These are phyloP conservation scores for Eristalis intricaria DNA, from an alignment of 2,888 invertebrate genomes.

Conservation along the genomic window DNA sequence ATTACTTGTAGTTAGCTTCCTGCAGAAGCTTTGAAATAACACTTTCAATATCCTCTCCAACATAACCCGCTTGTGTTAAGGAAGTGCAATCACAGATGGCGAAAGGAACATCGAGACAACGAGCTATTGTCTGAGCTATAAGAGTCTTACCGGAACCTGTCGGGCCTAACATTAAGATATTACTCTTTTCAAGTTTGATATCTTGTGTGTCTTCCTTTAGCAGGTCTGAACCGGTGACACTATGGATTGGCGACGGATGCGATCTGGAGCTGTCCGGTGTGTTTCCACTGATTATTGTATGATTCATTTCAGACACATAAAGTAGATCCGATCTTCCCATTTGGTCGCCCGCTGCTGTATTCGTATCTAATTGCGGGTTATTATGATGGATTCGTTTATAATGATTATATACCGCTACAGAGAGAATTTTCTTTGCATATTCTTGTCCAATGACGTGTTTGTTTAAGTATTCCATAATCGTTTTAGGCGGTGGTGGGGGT, in stretches of 20 bases:
- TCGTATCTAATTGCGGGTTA: slow-evolving; percentile 83
- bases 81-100: slow-evolving; percentile 99
- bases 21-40: slow-evolving; percentile 97
- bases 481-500: slow-evolving; percentile 97
- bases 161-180: slow-evolving; percentile 97
- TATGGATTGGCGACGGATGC: slow-evolving; percentile 74
- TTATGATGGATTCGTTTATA: slow-evolving; percentile 99
- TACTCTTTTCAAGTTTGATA: slow-evolving; percentile 95
- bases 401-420: slow-evolving; percentile 99
- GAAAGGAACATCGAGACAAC: slow-evolving; percentile 98
- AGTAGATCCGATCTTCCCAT: slow-evolving; percentile 86
- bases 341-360: slow-evolving; percentile 75
- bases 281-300: slow-evolving; percentile 82
- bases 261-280: slow-evolving; percentile 75
- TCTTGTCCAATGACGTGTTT: slow-evolving; percentile 99
- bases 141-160: slow-evolving; percentile 99
- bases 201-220: slow-evolving; percentile 91
- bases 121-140: slow-evolving; percentile 97
- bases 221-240: slow-evolving; percentile 87
- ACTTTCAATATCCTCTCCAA: slow-evolving; percentile 99
- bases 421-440: slow-evolving; percentile 97
- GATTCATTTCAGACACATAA: slow-evolving; percentile 91
- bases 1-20: slow-evolving; percentile 94
- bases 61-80: slow-evolving; percentile 97
- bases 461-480: slow-evolving; percentile 98